phyloP scores from a whole-genome alignment of 2,888 invertebrate species.

The Dryococelus australis region DNA sequence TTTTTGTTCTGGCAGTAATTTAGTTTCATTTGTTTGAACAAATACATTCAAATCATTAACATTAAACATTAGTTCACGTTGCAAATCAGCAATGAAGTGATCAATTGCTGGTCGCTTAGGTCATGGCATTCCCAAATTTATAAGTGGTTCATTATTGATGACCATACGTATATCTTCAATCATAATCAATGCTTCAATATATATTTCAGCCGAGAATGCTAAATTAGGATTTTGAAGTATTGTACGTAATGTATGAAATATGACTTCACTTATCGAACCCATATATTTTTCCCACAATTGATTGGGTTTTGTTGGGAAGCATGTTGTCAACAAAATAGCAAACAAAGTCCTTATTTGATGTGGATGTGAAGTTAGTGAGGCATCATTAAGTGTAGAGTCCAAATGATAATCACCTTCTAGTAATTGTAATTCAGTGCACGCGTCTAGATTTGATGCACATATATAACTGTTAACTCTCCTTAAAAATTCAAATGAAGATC shows the following conservation, averaged over 20 bases:
- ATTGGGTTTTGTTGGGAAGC: no score
- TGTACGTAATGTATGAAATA: constrained; percentile 18
- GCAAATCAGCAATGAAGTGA: constrained; percentile 46
- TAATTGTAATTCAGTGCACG: constrained; percentile 53
- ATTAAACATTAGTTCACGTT: constrained; percentile 49
- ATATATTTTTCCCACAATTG: constrained; percentile 42
- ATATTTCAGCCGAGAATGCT: constrained; percentile 48
- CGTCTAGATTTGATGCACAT: constrained; percentile 56
- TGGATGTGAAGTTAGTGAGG: no score
- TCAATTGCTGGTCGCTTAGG: constrained; percentile 44
- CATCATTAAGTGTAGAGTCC: constrained; percentile 48
- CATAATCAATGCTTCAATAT: constrained; percentile 52
- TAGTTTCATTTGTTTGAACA: not conserved
- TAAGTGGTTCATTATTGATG: constrained; percentile 45
- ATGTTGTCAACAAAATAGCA: constrained; percentile 11
- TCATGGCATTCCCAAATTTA: constrained; percentile 50
- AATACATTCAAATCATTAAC: constrained; percentile 40
- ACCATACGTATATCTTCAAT: constrained; percentile 51
- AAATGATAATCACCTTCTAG: constrained; percentile 52
- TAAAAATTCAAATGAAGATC: constrained; percentile 53
- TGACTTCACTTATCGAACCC: constrained; percentile 35
- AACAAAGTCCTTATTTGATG: constrained; percentile 51
- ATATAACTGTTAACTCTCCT: constrained; percentile 55
- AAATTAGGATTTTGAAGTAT: constrained; percentile 45
- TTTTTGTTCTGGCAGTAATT: constrained; percentile 26